Evolutionary conservation across 2,888 invertebrate genomes (phyloP).

Genomic region (Caenorhabditis macrosperma): DNA sequence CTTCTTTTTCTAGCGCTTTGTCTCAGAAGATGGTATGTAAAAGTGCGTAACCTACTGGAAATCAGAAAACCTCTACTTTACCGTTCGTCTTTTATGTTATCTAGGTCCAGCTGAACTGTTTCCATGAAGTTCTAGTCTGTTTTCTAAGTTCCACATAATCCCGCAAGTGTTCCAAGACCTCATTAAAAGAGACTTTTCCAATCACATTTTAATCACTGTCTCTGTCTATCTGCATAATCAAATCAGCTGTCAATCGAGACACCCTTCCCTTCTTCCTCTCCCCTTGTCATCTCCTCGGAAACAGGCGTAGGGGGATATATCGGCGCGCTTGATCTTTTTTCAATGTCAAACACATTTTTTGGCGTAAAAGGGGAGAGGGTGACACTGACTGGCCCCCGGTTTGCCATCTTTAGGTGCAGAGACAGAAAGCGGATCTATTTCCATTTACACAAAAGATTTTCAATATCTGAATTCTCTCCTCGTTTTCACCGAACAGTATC

Average conservation of each 20-base stretch:
- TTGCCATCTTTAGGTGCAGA: conserved; percentile 18
- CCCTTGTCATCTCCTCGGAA: conserved; percentile 11
- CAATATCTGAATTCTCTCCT: background rate
- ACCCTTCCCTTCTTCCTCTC: background rate
- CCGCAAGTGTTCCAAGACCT: no score
- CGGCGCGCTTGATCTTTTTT: conserved; percentile 62
- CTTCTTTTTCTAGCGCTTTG: conserved; percentile 20
- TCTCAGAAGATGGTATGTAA: conserved; percentile 10
- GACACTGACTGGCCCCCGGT: conserved; percentile 43
- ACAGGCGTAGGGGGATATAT: conserved; percentile 48
- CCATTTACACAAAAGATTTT: background rate
- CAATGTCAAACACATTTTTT: conserved; percentile 60
- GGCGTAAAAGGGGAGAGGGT: conserved; percentile 35
- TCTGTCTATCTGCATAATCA: conserved; percentile 59
- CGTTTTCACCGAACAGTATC: background rate
- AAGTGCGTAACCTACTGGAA: background rate
- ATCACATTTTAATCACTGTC: background rate
- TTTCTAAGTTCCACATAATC: no score
- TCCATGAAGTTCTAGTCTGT: no score
- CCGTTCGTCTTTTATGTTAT: no score
- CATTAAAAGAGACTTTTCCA: conserved; percentile 4
- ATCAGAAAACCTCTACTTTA: no score
- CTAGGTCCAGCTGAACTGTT: no score
- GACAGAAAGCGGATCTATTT: conserved; percentile 14
- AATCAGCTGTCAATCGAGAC: conserved; percentile 43